A percentile compares a stretch with the other conserved stretches of the same genome.
These are phyloP conservation scores for Clitarchus hookeri DNA, from an alignment of 2,888 invertebrate genomes.

Conservation along the genomic window DNA sequence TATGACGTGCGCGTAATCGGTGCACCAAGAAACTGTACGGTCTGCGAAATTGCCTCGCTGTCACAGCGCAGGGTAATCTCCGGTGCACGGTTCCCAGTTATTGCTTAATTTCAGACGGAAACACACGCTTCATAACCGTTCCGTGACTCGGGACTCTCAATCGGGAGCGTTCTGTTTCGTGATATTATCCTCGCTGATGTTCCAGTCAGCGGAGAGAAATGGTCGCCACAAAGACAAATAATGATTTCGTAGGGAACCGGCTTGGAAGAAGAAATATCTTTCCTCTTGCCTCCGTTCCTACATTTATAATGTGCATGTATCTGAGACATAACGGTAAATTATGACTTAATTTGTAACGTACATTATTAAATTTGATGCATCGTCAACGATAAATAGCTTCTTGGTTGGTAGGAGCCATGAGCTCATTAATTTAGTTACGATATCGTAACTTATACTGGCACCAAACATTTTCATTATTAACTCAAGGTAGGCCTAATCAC, in stretches of 20 bases:
- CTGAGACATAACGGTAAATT: neutral
- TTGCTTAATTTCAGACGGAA: neutral
- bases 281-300: neutral
- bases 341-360: neutral
- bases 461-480: no score
- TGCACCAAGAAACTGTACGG: neutral
- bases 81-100: neutral
- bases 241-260: neutral
- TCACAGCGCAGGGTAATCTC: neutral
- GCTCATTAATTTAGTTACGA: no score
- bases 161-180: neutral
- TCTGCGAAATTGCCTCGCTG: neutral
- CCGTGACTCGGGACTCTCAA: neutral
- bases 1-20: neutral
- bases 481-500: no score
- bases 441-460: no score
- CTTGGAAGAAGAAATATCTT: neutral
- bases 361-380: no score
- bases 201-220: conserved; percentile 4
- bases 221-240: neutral
- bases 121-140: neutral
- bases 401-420: no score
- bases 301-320: conserved; percentile 6
- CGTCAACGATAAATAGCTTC: no score
- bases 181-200: neutral